These are phyloP conservation scores for Colossoma macropomum DNA, from an alignment of 2,113 vertebrate species.

Conservation along the genomic window DNA sequence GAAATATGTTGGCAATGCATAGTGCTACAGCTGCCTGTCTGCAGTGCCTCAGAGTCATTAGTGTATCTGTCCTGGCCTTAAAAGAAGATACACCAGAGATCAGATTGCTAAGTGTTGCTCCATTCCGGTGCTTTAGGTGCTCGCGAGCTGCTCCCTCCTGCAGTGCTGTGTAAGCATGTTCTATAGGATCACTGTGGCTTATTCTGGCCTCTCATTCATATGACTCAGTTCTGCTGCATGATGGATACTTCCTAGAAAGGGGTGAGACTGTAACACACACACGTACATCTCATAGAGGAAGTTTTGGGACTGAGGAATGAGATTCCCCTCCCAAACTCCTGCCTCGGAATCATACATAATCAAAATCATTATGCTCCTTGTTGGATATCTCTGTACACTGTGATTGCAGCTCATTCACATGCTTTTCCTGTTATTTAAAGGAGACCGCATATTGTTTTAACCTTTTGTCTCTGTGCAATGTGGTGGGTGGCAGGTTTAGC, in stretches of 20 bases:
- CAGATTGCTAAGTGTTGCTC: neutral
- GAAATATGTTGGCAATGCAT: neutral
- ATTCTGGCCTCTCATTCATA: constrained; percentile 34
- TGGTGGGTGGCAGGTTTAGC: neutral
- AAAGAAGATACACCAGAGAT: neutral
- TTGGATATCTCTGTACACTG: neutral
- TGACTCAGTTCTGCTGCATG: constrained; percentile 27
- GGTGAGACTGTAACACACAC: neutral
- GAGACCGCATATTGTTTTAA: neutral
- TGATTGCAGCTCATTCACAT: neutral
- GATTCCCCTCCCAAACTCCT: neutral
- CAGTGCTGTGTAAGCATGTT: constrained; percentile 27
- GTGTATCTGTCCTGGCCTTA: neutral
- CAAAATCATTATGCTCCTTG: neutral
- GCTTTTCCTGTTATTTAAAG: neutral
- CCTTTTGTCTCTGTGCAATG: neutral
- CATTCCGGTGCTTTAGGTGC: neutral
- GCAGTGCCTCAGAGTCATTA: neutral
- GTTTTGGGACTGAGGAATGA: neutral
- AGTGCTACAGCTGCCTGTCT: neutral
- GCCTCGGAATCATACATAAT: neutral
- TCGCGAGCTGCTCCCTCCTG: neutral
- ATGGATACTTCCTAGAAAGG: constrained; percentile 31
- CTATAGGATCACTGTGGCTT: constrained; percentile 26
- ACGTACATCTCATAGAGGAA: neutral